Base-by-base conservation (phyloP, 2,113 vertebrate species). In the Eulemur rufifrons region DNA sequence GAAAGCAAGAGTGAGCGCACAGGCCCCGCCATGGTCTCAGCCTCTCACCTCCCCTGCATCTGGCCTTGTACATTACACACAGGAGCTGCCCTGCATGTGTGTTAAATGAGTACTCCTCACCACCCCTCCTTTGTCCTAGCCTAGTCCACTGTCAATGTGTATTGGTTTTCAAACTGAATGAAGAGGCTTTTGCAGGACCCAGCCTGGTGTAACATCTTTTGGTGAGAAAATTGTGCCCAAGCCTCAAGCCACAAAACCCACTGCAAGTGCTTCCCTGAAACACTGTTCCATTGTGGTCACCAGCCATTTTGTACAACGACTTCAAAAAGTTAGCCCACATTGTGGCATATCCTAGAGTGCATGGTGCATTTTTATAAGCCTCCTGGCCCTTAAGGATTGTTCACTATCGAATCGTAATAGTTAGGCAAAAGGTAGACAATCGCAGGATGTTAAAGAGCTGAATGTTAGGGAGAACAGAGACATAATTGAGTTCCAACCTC, bases 221-320 rank as follows among this genome's bases (percentile, higher is more conserved):
- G 37, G 81, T 81, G 64, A 47, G 64, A 66, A 95, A 95, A n/a
- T 37, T 85, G 50, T 71, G 37, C 47, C 61, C n/a, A 74, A 50
- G 34, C 81, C 89, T 83, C 71, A 88, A 85, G 63, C 95, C 94
- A 76, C 95, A 89, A 91, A 95, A 76, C 50, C 61, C 50, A 92
- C 64, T 21, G 4, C 39, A 80, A 74, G 42, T 86, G 61, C n/a
- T 5, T 78, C n/a, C 37, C n/a, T 32, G 82, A 59, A 95, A 50
- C 52, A 50, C 64, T 66, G 4, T 45, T 66, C 54, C 23, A 73
- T 81, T 95, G 82, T 71, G 97, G 66, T 77, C 87, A 90, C 64
- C 34, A 69, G 59, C 42, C 64, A 8, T 80, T 97, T 96, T 17
- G 6, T 77, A 32, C 34, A 29, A 5, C 8, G 59, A 61, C 85